These are phyloP conservation scores for Phlogophora meticulosa DNA, from an alignment of 2,888 invertebrate species.

Conservation along the genomic window DNA sequence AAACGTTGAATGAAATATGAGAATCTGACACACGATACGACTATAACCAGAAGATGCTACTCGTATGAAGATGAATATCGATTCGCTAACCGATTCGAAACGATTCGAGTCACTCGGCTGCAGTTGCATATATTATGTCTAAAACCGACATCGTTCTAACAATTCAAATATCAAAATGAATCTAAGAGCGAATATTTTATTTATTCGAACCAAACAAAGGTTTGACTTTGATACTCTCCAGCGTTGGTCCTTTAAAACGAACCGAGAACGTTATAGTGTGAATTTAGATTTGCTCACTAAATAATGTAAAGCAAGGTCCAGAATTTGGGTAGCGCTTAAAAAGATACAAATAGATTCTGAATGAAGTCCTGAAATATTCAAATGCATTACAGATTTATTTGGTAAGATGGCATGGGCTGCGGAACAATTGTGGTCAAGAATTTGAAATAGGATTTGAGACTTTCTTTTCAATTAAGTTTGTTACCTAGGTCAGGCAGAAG, in stretches of 20 bases:
- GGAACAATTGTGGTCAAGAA: background rate
- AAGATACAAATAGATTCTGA: slow-evolving; percentile 31
- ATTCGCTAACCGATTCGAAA: slow-evolving; percentile 42
- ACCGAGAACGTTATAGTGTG: slow-evolving; percentile 17
- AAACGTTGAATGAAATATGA: slow-evolving; percentile 61
- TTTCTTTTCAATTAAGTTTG: no score
- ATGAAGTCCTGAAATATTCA: slow-evolving; percentile 36
- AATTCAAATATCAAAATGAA: slow-evolving; percentile 24
- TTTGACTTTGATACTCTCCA: slow-evolving; percentile 6
- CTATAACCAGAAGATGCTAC: slow-evolving; percentile 56
- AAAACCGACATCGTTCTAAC: background rate
- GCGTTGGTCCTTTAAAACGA: background rate
- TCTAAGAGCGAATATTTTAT: slow-evolving; percentile 20
- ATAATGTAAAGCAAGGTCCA: slow-evolving; percentile 32
- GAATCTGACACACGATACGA: slow-evolving; percentile 54
- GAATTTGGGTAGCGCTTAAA: slow-evolving; percentile 30
- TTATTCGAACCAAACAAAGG: background rate
- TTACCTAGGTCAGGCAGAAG: no score
- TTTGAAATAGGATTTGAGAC: background rate
- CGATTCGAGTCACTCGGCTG: slow-evolving; percentile 26
- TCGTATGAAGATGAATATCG: slow-evolving; percentile 56
- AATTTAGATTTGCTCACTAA: slow-evolving; percentile 38
- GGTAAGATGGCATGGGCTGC: slow-evolving; percentile 1
- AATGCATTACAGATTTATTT: slow-evolving; percentile 16
- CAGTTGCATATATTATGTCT: slow-evolving; percentile 20